phyloP scores from a whole-genome alignment of 1,140 invertebrate species.

The Hesperophylax magnus region DNA sequence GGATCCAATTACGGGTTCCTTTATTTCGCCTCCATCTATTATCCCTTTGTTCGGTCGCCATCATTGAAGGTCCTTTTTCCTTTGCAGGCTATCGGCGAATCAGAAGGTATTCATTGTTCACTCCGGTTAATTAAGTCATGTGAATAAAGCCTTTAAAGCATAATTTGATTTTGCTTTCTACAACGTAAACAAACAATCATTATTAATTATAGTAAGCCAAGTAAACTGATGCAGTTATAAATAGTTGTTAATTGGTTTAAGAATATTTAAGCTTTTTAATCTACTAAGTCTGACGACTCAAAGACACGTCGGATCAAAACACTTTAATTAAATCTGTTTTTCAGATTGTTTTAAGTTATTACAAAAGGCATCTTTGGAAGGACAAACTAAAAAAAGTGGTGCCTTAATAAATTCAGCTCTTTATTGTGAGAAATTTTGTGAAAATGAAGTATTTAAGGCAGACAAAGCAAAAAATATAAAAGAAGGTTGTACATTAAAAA shows the following conservation, averaged over 20 bases:
- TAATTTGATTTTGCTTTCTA: conserved; percentile 3
- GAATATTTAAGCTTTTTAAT: not conserved
- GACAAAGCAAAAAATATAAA: no score
- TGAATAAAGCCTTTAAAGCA: conserved; percentile 21
- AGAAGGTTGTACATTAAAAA: no score
- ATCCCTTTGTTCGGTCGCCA: not conserved
- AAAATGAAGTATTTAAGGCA: no score
- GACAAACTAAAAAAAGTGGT: no score
- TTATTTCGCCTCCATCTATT: conserved; percentile 24
- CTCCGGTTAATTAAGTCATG: conserved; percentile 27
- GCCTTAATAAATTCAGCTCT: no score
- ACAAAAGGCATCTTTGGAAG: no score
- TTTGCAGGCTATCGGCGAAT: conserved; percentile 23
- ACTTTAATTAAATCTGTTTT: no score
- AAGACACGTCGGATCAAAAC: no score
- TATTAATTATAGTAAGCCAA: not conserved
- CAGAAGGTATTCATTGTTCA: conserved; percentile 27
- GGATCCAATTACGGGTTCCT: conserved; percentile 19
- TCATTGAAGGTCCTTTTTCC: conserved; percentile 7
- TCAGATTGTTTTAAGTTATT: no score
- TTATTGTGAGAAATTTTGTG: no score
- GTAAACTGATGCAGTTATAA: not conserved
- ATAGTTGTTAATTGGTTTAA: not conserved
- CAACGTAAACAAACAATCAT: conserved; percentile 12
- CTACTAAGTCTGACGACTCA: no score